A percentile compares a stretch with the other conserved stretches of the same genome.
Conservation (phyloP, 2,113 vertebrate genomes). For the Apodemus speciosus region DNA sequence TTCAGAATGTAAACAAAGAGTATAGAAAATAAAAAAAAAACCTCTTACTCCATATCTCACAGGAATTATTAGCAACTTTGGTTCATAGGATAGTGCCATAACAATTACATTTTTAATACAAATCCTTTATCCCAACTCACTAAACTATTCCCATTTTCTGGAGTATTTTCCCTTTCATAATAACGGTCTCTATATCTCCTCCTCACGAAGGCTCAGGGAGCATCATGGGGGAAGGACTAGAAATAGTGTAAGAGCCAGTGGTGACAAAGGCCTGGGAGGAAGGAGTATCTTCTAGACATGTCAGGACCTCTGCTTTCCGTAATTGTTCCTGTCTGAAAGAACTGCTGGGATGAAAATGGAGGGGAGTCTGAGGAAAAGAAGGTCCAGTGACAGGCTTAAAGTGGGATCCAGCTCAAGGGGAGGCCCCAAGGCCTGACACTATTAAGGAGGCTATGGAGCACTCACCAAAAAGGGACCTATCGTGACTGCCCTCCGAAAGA, state of each 20-base stretch:
- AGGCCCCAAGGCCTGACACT: no score
- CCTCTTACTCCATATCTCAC: background rate
- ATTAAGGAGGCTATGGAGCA: no score
- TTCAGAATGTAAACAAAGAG: no score
- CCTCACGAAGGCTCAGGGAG: background rate
- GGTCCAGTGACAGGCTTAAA: no score
- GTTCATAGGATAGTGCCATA: background rate
- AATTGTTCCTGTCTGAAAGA: background rate
- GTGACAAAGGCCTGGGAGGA: background rate
- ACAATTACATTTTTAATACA: background rate
- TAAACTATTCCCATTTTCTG: background rate
- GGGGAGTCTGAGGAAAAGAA: no score
- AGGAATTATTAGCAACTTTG: slow-evolving; percentile 1
- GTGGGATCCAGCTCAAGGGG: no score
- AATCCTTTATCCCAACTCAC: background rate
- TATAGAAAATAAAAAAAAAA: no score
- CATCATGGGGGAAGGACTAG: background rate
- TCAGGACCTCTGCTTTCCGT: background rate
- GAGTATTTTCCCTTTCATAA: background rate
- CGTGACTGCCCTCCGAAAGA: no score
- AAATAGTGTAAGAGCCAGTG: background rate
- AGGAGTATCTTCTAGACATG: background rate
- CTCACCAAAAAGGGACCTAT: no score
- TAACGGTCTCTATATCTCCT: background rate
- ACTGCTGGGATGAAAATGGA: no score